Evolutionary conservation across 2,797 vertebrate species (phyloP).

Genomic region (Pristis pectinata): DNA sequence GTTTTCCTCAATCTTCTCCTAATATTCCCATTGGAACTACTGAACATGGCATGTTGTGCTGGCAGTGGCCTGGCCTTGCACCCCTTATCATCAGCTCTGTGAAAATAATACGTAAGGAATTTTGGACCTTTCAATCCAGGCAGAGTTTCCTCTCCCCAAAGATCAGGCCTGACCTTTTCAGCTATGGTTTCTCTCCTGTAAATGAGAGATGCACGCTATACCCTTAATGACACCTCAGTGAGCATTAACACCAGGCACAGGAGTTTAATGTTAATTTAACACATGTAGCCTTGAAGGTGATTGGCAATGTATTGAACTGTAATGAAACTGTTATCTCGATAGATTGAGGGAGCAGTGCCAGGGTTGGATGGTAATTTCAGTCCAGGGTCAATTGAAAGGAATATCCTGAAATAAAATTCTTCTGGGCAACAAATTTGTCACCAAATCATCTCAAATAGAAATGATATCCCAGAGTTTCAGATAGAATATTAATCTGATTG

Average conservation of each 20-base stretch:
- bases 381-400: slow-evolving; percentile 17
- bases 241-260: neutral
- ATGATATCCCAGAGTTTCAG: neutral
- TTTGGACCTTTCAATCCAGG: neutral
- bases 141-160: neutral
- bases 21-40: too few relatives aligned
- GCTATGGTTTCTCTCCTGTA: neutral
- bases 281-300: neutral
- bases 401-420: slow-evolving; percentile 9
- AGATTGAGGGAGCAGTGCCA: neutral
- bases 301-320: neutral
- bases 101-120: neutral
- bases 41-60: neutral
- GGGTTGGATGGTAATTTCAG: slow-evolving; percentile 8
- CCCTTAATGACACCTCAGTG: neutral
- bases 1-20: neutral
- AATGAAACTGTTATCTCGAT: neutral
- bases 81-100: neutral
- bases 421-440: slow-evolving; percentile 11
- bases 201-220: neutral
- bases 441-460: neutral
- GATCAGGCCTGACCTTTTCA: neutral
- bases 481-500: slow-evolving; percentile 2
- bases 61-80: neutral
- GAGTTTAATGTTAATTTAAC: neutral